phyloP scores from a whole-genome alignment of 2,113 vertebrate genomes.

The Perognathus longimembris region DNA sequence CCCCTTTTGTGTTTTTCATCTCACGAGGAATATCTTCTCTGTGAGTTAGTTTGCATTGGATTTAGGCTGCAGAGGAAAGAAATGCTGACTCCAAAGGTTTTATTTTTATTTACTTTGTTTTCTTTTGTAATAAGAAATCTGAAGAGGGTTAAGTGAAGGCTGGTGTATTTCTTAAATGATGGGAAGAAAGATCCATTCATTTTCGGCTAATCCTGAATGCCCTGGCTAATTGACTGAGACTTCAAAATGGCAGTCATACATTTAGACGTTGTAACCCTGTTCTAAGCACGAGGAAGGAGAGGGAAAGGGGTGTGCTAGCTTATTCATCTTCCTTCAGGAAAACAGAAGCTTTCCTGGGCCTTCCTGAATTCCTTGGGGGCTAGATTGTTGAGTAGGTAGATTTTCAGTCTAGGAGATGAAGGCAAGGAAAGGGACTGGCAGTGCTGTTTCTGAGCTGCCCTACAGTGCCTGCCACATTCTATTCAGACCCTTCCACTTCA shows the following conservation, averaged over 20 bases:
- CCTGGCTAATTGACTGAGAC: background rate
- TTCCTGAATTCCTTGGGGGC: background rate
- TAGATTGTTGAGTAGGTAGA: background rate
- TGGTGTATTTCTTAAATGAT: background rate
- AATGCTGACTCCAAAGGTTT: background rate
- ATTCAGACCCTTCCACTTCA: background rate
- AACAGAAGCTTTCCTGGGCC: background rate
- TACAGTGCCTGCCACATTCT: accelerated
- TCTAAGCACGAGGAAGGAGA: background rate
- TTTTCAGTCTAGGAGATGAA: background rate
- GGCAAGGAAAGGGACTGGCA: background rate
- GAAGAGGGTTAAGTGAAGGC: background rate
- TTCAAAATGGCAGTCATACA: background rate
- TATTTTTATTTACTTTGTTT: too few relatives aligned
- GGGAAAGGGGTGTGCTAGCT: background rate
- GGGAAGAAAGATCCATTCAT: background rate
- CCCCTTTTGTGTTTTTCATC: conserved; percentile 32
- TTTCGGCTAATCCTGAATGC: background rate
- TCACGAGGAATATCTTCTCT: background rate
- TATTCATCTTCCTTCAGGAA: background rate
- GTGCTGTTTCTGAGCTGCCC: background rate
- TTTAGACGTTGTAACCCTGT: background rate
- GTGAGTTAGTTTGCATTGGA: background rate
- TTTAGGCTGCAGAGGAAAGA: background rate
- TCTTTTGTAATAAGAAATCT: background rate